A percentile compares a stretch with the other conserved stretches of the same genome.
phyloP scores from a whole-genome alignment of 2,113 vertebrate genomes.

The Equus przewalskii region DNA sequence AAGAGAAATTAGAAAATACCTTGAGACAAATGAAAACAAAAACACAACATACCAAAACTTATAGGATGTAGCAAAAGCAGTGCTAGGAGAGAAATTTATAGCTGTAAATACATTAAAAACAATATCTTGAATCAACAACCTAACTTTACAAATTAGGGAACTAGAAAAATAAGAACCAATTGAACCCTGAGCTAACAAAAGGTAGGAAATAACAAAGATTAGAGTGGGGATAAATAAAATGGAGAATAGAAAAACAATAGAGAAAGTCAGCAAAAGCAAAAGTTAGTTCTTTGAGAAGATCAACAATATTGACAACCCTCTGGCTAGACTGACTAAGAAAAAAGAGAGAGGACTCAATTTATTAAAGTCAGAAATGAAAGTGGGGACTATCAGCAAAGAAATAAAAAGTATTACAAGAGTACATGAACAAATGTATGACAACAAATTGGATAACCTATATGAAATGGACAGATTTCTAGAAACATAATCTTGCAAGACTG shows the following conservation, averaged over 20 bases:
- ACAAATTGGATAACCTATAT: neutral
- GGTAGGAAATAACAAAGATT: neutral
- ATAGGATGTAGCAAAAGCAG: neutral
- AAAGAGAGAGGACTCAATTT: neutral
- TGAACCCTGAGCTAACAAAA: neutral
- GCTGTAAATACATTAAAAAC: neutral
- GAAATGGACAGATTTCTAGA: neutral
- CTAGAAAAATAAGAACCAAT: neutral
- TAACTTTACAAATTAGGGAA: neutral
- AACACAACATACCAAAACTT: neutral
- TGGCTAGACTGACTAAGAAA: neutral
- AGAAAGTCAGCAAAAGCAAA: neutral
- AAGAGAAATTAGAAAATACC: neutral
- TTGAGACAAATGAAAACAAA: slow-evolving; percentile 11
- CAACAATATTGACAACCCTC: neutral
- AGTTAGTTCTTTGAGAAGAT: neutral
- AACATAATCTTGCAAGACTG: neutral
- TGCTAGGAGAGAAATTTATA: neutral
- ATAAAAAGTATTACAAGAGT: neutral
- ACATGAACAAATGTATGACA: neutral
- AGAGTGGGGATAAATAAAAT: neutral
- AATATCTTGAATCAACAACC: neutral
- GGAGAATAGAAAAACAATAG: neutral
- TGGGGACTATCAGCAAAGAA: neutral
- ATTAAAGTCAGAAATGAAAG: neutral